Base-by-base conservation (phyloP, 2,113 vertebrate genomes). In the Malaclemys terrapin region DNA sequence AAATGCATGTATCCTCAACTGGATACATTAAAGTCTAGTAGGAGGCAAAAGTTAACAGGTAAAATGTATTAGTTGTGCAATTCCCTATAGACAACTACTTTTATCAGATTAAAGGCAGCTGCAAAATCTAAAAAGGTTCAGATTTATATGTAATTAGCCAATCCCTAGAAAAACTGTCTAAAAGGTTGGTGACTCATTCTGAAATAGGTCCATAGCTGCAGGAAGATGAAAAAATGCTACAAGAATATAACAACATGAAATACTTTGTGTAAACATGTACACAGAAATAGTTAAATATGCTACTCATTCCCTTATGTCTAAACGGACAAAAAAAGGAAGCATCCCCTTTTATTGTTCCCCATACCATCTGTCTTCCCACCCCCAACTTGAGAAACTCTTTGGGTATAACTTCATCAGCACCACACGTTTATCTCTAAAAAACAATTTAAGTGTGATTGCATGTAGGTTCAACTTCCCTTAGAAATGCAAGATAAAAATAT, bases 61-160 rank as follows among this genome's bases (percentile, higher is more conserved):
- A 57, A 19, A 3, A 5, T 1, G 19, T 17, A 10, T 19, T 47
- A 50, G 49, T 52, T 31, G 45, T 1, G 14, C 16, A 38, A 31
- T 49, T 88, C 88, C 59, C 76, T 47, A 57, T 8, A 82, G 85
- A 69, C 42, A 84, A 22, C 29, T 53, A 29, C 93, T 89, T 76
- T 65, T n/a, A 87, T 53, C 84, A 81, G 59, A 76, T 72, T 92
- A 89, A 89, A 84, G 75, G 75, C 54, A 88, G 80, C 42, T 14
- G 52, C 20, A 45, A 50, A 35, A 82, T 38, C 49, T 20, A 47
- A 85, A 14, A 52, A 59, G 89, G 25, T 54, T 91, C 78, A 53
- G 85, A 49, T 85, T 72, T 79, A 49, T 45, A 14, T 29, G 8
- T 59, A 47, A 65, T 82, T 79, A 89, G 85, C 56, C 57, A 13